Base-by-base conservation (phyloP, 2,888 invertebrate species). In the Crioceris asparagi region DNA sequence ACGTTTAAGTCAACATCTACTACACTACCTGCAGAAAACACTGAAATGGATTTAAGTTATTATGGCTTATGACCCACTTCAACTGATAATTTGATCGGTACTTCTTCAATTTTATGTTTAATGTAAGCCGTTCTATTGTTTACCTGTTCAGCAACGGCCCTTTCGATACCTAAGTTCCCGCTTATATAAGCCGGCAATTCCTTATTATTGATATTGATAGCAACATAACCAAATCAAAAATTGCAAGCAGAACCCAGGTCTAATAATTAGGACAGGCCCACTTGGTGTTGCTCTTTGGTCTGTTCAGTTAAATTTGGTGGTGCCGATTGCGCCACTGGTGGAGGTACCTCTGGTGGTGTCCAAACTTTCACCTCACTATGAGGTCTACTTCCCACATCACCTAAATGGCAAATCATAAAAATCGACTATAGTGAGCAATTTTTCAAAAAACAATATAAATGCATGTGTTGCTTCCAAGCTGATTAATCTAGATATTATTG, bases 341-440 rank as follows among this genome's bases (percentile, higher is more conserved):
- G 73, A 47, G 74, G 69, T 49, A 71, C 68, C 54, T 72, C 72
- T 47, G 76, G 72, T 29, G 77, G 75, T 45, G 74, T 76, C 69
- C 78, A 78, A 46, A 79, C 80, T 68, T 84, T 85, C 60, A 84
- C 80, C 72, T 87, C 87, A 70, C 86, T 86, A 70, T 84, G 85
- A 62, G 86, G 85, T 68, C 86, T 78, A 66, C 81, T 83, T 64
- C 79, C 74, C 64, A 75, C 74, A 64, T 85, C 85, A 67, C 82
- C 80, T 83, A 53, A 41, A 50, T 35, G 10, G 3, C n/a, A n/a
- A n/a, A n/a, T n/a, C n/a, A n/a, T n/a, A n/a, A n/a, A n/a, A n/a
- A n/a, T n/a, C n/a, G n/a, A n/a, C n/a, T n/a, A n/a, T n/a, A n/a
- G n/a, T n/a, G n/a, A n/a, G 27, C 11, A 27, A 27, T 11, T 14